These are phyloP conservation scores for Whitmania pigra DNA, from an alignment of 1,140 invertebrate genomes.

Conservation along the genomic window DNA sequence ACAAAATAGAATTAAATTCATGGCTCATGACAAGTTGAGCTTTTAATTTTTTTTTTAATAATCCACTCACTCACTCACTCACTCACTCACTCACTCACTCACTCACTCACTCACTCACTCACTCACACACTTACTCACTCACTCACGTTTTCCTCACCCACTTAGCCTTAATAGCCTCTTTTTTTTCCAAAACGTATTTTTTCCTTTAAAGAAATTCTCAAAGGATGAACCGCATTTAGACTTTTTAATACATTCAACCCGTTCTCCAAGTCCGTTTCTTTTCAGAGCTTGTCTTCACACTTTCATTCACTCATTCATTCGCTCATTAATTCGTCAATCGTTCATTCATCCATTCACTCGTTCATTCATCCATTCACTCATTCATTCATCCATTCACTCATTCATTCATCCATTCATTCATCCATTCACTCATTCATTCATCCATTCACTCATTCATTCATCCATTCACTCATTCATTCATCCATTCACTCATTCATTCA, in stretches of 20 bases:
- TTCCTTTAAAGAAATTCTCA: too few relatives aligned
- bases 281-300: not conserved
- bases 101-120: constrained; percentile 24
- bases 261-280: too few relatives aligned
- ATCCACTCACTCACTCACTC: constrained; percentile 13
- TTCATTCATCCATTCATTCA: not conserved
- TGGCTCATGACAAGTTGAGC: too few relatives aligned
- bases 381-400: constrained; percentile 13
- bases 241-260: too few relatives aligned
- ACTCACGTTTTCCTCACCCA: constrained; percentile 17
- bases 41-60: too few relatives aligned
- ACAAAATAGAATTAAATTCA: too few relatives aligned
- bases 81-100: constrained; percentile 24
- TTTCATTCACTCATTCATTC: constrained; percentile 12
- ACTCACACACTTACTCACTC: constrained; percentile 24
- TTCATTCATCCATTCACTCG: constrained; percentile 12
- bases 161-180: not conserved
- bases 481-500: constrained; percentile 15
- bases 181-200: not conserved
- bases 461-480: constrained; percentile 7
- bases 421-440: not conserved
- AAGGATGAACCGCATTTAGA: too few relatives aligned
- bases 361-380: constrained; percentile 10
- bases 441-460: constrained; percentile 8
- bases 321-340: not conserved